Conservation (phyloP, 2,888 invertebrate species). For the Drosophila neutralis region DNA sequence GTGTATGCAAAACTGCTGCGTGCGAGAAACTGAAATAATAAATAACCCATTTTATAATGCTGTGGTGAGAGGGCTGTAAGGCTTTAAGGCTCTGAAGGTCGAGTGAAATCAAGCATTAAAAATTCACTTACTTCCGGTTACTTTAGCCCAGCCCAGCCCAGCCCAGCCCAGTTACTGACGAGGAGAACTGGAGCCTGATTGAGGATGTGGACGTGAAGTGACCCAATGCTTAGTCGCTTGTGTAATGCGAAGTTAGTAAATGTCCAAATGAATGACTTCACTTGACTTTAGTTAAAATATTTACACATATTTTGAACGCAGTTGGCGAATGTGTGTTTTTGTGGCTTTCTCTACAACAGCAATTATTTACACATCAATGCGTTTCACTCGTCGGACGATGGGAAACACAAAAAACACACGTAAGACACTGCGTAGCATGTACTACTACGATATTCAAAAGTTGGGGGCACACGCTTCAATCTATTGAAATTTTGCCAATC, state of each 20-base stretch:
- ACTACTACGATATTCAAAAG: constrained; percentile 34
- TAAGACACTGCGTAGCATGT: constrained; percentile 23
- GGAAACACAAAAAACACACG: constrained; percentile 24
- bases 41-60: constrained; percentile 26
- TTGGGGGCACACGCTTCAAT: neutral
- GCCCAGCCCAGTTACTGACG: constrained; percentile 38
- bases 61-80: neutral
- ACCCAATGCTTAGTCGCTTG: constrained; percentile 70
- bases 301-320: constrained; percentile 68
- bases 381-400: constrained; percentile 16
- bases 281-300: constrained; percentile 76
- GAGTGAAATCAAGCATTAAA: constrained; percentile 75
- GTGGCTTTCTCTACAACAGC: constrained; percentile 53
- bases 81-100: neutral
- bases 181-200: constrained; percentile 11
- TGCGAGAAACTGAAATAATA: constrained; percentile 22
- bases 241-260: constrained; percentile 76
- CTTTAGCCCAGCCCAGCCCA: constrained; percentile 73
- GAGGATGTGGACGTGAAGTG: constrained; percentile 28
- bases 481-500: neutral
- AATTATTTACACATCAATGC: constrained; percentile 72
- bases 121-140: constrained; percentile 77
- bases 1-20: constrained; percentile 36
- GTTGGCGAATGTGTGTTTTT: constrained; percentile 42
- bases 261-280: constrained; percentile 78